Evolutionary conservation across 2,888 invertebrate species (phyloP).

Genomic region (Phrixothrix hirtus): DNA sequence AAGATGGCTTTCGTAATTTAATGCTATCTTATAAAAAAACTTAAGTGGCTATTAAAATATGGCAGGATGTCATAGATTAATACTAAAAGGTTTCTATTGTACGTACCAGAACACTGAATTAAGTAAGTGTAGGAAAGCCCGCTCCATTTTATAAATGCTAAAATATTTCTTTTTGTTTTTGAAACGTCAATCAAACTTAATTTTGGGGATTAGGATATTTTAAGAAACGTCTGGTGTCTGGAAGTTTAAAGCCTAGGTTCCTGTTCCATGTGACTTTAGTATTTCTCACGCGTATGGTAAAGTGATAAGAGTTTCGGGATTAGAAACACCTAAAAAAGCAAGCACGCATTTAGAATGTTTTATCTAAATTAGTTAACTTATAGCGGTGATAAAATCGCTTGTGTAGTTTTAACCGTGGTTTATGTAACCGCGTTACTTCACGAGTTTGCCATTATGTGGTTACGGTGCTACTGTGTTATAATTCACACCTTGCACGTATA

Average conservation of each 20-base stretch:
- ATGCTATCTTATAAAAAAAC: slow-evolving; percentile 10
- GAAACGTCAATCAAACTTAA: slow-evolving; percentile 22
- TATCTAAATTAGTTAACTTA: slow-evolving; percentile 24
- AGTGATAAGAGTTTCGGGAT: slow-evolving; percentile 11
- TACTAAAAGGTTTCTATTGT: slow-evolving; percentile 36
- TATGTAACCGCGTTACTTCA: slow-evolving; percentile 31
- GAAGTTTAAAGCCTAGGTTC: slow-evolving; percentile 2
- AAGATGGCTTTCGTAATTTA: slow-evolving; percentile 9
- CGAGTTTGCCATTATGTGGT: slow-evolving; percentile 33
- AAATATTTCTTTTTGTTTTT: slow-evolving; percentile 14
- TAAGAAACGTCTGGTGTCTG: slow-evolving; percentile 18
- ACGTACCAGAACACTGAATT: slow-evolving; percentile 28
- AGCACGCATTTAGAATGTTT: slow-evolving; percentile 1
- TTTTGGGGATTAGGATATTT: slow-evolving; percentile 21
- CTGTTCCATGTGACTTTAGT: slow-evolving; percentile 4
- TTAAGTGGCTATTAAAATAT: slow-evolving; percentile 31
- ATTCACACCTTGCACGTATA: slow-evolving; percentile 28
- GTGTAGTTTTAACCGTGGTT: slow-evolving; percentile 26
- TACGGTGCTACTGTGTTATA: slow-evolving; percentile 27
- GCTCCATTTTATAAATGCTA: slow-evolving; percentile 12
- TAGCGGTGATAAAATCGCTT: slow-evolving; percentile 19
- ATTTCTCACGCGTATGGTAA: slow-evolving; percentile 17
- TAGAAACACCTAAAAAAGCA: slow-evolving; percentile 3
- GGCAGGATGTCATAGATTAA: slow-evolving; percentile 32
- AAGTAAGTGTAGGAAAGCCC: slow-evolving; percentile 8